Base-by-base conservation (phyloP, 2,888 invertebrate genomes). In the Tipula unca region DNA sequence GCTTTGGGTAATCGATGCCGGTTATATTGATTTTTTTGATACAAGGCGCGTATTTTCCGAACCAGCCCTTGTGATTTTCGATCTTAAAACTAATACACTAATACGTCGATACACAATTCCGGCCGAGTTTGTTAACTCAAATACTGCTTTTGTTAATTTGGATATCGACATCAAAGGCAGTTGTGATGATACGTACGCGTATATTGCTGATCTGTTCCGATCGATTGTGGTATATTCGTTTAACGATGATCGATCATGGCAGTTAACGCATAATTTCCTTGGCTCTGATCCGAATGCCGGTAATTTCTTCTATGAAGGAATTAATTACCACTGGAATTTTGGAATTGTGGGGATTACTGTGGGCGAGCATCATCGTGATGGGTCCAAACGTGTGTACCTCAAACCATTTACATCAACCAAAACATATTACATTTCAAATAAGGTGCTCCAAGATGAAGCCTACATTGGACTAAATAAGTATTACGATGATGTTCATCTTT, bases 1-100 rank as follows among this genome's bases (percentile, higher is more conserved):
- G 84, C 92, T 96, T 6, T 96, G 96, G 96, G 94, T 95, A 3
- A 92, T 96, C 90, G 96, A 96, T 89, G 94, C 95, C 0, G 96
- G 96, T 85, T 90, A 95, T 48, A 94, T 94, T 82, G 95, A 96
- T 89, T 95, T 96, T 90, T 91, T 94, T 85, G 95, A 95, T 13
- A 89, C 90, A 29, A 91, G 92, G 42, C 93, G 94, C 87, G 94
- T 92, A 92, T 92, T 93, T n/a, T 91, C 93, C 1, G 93, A 93
- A 1, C 93, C 94, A 6, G 93, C 94, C 0, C 92, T 96, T 82
- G 93, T 94, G 1, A 93, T 95, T 86, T 95, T 94, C 88, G 96
- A 96, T 89, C 91, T 96, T 86, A 95, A 95, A 87, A 96, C 95
- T 0, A 94, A 96, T 89, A 91, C 93, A 89, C 91, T 96, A 85